Conservation (phyloP, 2,113 vertebrate genomes). For the Herpetotheres cachinnans region DNA sequence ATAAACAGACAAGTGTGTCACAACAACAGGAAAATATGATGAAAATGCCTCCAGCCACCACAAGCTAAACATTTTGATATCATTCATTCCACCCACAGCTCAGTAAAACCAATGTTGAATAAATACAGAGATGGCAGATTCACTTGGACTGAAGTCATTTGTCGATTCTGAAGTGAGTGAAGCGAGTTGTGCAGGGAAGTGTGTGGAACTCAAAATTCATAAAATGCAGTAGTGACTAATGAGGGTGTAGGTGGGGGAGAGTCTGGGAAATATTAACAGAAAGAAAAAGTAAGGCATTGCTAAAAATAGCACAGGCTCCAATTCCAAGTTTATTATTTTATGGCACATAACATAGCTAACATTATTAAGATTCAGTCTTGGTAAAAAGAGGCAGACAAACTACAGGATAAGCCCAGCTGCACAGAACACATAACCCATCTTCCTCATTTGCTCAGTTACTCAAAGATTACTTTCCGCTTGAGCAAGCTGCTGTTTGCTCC, state of each 20-base stretch:
- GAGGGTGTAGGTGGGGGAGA: background rate
- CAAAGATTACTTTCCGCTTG: background rate
- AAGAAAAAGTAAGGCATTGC: background rate
- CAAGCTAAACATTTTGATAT: background rate
- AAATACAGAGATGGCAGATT: background rate
- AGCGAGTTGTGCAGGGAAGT: background rate
- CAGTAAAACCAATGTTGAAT: background rate
- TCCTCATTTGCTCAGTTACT: background rate
- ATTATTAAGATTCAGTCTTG: background rate
- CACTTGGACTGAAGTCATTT: background rate
- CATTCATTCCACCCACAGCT: background rate
- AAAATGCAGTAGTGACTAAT: background rate
- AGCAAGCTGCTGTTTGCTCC: background rate
- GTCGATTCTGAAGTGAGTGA: background rate
- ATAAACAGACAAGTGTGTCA: background rate
- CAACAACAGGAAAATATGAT: background rate
- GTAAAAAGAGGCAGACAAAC: background rate
- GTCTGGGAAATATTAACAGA: background rate
- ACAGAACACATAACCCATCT: background rate
- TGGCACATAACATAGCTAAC: background rate
- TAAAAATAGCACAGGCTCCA: background rate
- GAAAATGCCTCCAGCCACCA: background rate
- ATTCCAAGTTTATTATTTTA: background rate
- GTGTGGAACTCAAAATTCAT: background rate
- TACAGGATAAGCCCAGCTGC: background rate